phyloP scores from a whole-genome alignment of 2,888 invertebrate genomes.

The Ophraella communa region DNA sequence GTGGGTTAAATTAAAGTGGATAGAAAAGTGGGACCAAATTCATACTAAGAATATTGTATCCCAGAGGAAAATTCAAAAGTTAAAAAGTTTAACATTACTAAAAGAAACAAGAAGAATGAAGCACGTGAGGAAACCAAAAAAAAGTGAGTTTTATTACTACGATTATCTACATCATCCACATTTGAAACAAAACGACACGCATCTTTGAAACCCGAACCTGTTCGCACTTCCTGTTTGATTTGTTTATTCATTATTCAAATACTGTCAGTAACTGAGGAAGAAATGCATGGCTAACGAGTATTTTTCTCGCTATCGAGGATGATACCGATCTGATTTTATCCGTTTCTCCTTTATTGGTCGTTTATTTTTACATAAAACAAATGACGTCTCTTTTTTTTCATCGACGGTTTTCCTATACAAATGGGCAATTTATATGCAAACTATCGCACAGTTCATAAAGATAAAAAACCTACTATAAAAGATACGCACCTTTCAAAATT shows the following conservation, averaged over 20 bases:
- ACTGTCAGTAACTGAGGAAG: not conserved
- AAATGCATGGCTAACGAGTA: conserved; percentile 6
- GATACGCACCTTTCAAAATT: not conserved
- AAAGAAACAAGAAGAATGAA: too few relatives aligned
- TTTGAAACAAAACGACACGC: too few relatives aligned
- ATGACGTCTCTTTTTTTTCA: not conserved
- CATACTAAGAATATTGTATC: too few relatives aligned
- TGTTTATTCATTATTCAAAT: conserved; percentile 2
- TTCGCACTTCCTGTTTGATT: not conserved
- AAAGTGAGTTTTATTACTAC: too few relatives aligned
- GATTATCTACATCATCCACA: too few relatives aligned
- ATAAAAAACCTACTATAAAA: not conserved
- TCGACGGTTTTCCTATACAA: not conserved
- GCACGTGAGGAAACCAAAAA: too few relatives aligned
- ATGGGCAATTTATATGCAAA: not conserved
- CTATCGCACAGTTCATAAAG: not conserved
- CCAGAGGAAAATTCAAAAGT: too few relatives aligned
- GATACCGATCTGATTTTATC: conserved; percentile 1
- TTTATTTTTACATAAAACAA: not conserved
- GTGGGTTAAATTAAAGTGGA: too few relatives aligned
- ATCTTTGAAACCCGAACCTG: not conserved
- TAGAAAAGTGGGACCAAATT: too few relatives aligned
- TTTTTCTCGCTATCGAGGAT: not conserved
- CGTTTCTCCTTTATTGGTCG: not conserved
- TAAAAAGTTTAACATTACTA: too few relatives aligned